phyloP scores from a whole-genome alignment of 2,113 vertebrate species.

The Pelmatolapia mariae region DNA sequence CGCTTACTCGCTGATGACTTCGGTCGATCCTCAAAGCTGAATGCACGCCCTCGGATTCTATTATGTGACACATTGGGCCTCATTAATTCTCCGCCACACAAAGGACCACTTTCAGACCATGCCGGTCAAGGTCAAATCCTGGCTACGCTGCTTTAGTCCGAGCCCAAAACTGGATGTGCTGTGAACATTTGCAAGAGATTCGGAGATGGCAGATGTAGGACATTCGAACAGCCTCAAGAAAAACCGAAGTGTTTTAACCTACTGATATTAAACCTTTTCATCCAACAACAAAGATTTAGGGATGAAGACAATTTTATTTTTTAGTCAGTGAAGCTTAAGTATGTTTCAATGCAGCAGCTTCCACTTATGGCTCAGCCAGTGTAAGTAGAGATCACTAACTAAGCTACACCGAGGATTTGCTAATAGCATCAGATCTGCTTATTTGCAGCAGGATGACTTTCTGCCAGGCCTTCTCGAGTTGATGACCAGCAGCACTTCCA shows the following conservation, averaged over 20 bases:
- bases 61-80: constrained; percentile 11
- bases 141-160: background rate
- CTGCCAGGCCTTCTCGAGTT: constrained; percentile 36
- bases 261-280: background rate
- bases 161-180: background rate
- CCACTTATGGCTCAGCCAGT: background rate
- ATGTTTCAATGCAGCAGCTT: background rate
- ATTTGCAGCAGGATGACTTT: constrained; percentile 17
- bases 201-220: background rate
- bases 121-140: constrained; percentile 14
- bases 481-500: constrained; percentile 13
- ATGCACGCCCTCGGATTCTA: constrained; percentile 5
- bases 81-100: constrained; percentile 27
- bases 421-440: constrained; percentile 49
- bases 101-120: constrained; percentile 2
- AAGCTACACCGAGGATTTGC: background rate
- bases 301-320: background rate
- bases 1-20: background rate
- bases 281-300: background rate
- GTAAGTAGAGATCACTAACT: constrained; percentile 37
- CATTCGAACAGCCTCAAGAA: background rate
- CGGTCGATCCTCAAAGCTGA: constrained; percentile 25
- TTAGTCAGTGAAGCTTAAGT: background rate
- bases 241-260: constrained; percentile 1
- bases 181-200: background rate